These are phyloP conservation scores for Piprites chloris DNA, from an alignment of 2,113 vertebrate genomes.

Conservation along the genomic window DNA sequence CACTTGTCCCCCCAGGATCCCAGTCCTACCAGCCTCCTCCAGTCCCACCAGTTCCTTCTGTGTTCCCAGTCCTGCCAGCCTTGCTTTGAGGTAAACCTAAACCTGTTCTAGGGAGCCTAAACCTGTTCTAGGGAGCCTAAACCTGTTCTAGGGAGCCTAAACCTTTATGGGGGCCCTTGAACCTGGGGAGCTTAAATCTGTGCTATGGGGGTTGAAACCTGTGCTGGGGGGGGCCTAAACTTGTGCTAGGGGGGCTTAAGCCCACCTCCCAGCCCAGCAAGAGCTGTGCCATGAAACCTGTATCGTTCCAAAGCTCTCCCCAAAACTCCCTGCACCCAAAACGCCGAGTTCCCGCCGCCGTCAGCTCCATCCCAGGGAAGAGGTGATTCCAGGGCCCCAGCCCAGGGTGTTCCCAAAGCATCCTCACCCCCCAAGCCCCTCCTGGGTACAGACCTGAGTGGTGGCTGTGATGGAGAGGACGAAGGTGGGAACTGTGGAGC, in stretches of 20 bases:
- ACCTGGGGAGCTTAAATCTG: neutral
- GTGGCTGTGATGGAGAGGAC: slow-evolving; percentile 98
- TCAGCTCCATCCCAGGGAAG: neutral
- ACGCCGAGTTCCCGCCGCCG: neutral
- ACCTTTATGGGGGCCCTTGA: too few species aligned
- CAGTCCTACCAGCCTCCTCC: neutral
- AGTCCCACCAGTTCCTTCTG: neutral
- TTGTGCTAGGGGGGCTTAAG: neutral
- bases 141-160: neutral
- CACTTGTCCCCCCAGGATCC: too few species aligned
- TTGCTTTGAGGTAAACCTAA: neutral
- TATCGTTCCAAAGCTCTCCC: neutral
- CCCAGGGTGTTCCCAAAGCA: neutral
- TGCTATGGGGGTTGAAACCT: neutral
- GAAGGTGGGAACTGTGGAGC: slow-evolving; percentile 96
- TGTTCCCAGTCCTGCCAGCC: neutral
- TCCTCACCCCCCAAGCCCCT: accelerated
- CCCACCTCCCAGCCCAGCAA: neutral
- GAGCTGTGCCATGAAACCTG: neutral
- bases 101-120: neutral
- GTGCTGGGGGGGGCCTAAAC: neutral
- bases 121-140: neutral
- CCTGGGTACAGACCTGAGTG: slow-evolving; percentile 82
- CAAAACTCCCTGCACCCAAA: neutral
- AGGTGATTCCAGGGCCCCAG: neutral